phyloP scores from a whole-genome alignment of 2,113 vertebrate genomes.

The Opisthocomus hoazin region DNA sequence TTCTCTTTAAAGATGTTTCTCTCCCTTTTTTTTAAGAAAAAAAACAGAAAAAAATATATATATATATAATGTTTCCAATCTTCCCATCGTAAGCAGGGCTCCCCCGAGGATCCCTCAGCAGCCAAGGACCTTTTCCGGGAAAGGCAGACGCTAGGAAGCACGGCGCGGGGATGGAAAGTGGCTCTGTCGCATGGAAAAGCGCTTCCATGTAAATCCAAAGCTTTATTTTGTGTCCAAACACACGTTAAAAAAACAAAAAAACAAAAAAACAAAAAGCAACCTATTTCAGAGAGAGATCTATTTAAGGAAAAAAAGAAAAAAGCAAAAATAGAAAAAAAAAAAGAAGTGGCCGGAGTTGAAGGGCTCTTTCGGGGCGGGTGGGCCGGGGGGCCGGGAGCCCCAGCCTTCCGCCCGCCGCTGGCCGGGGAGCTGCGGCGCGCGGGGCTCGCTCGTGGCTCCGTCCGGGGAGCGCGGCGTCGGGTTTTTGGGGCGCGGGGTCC shows the following conservation, averaged over 20 bases:
- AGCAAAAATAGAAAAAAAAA: background rate
- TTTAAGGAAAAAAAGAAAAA: conserved; percentile 6
- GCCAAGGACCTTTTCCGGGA: conserved; percentile 7
- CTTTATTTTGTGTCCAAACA: conserved; percentile 62
- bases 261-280: background rate
- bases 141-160: background rate
- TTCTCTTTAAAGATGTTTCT: conserved; percentile 56
- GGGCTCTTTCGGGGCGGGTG: no score
- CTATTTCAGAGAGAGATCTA: conserved; percentile 24
- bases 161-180: background rate
- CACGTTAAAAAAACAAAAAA: background rate
- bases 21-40: conserved; percentile 1
- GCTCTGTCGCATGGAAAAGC: conserved; percentile 48
- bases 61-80: conserved; percentile 37
- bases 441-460: background rate
- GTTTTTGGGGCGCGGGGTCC: background rate
- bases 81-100: conserved; percentile 8
- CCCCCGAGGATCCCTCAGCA: background rate
- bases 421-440: no score
- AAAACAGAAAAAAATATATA: background rate
- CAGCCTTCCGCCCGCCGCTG: background rate
- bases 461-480: background rate
- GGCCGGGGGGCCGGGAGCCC: no score
- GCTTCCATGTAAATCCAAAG: conserved; percentile 65
- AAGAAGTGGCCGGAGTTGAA: no score